These are phyloP conservation scores for Hemibagrus wyckioides DNA, from an alignment of 2,113 vertebrate species.

Conservation along the genomic window DNA sequence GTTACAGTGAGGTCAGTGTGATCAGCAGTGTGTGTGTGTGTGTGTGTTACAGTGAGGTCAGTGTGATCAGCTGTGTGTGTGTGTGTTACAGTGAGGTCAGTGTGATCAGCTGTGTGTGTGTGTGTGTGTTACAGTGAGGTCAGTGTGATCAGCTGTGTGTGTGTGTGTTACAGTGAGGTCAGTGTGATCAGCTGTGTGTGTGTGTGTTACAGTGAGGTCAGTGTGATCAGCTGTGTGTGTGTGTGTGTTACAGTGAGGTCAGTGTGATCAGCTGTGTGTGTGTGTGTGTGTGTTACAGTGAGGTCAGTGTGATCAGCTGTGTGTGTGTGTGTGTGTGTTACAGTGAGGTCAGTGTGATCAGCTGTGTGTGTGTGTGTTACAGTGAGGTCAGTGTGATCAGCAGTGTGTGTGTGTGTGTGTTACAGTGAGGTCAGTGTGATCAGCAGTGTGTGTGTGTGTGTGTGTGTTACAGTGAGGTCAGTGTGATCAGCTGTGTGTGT, in stretches of 20 bases:
- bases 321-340: background rate
- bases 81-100: background rate
- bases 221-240: background rate
- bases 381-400: conserved; percentile 81
- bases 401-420: conserved; percentile 69
- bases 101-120: conserved; percentile 1
- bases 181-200: background rate
- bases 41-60: background rate
- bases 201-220: background rate
- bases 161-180: background rate
- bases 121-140: conserved; percentile 54
- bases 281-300: background rate
- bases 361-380: background rate
- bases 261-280: conserved; percentile 87
- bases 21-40: conserved; percentile 82
- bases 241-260: conserved; percentile 54
- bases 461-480: background rate
- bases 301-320: background rate
- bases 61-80: background rate
- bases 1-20: conserved; percentile 68
- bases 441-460: background rate
- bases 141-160: conserved; percentile 86
- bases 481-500: background rate
- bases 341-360: background rate
- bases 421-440: background rate